Base-by-base conservation (phyloP, 2,797 vertebrate species). In the Helicolenus hilgendorfi region DNA sequence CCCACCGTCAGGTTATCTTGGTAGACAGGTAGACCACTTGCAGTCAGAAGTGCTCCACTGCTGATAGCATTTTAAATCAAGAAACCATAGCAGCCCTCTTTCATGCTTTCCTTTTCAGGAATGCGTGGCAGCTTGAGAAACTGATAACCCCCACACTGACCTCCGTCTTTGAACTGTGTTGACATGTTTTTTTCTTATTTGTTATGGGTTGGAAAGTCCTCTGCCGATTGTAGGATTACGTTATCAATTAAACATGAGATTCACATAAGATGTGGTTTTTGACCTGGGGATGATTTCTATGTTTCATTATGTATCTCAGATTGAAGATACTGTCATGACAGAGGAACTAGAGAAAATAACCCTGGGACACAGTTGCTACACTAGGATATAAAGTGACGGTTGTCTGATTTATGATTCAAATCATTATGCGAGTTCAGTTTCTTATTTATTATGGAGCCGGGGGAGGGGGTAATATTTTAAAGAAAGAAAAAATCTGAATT, bases 21-120 rank as follows among this genome's bases (percentile, higher is more conserved):
- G 35, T 53, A 81, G 67, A 79, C 72, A 68, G 85, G 73, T 78
- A 72, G 69, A 79, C 67, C 45, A 67, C 72, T 79, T 70, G 26
- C 69, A 69, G 45, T 74, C 70, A 78, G 41, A 82, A 63, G 83
- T 80, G 64, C 77, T 55, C 24, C 18, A 24, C 55, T 55, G 77
- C 87, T 78, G 77, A 83, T 81, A 75, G 56, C 36, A 72, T 84
- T 86, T 79, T 79, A 77, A 90, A 84, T 84, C 33, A 79, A 45
- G 31, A 60, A 79, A 72, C 65, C 63, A 60, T 72, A 83, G 56
- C 77, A 75, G 31, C 27, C 59, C 31, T 83, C 62, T 75, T 86
- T 88, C 36, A 80, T 64, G 74, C 73, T 76, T 56, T 35, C 53
- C 29, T 81, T 69, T 79, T 74, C 41, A 77, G 75, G 79, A 83